Evolutionary conservation across 2,888 invertebrate genomes (phyloP), one percentile per base, ranked within the genome.

Genomic region (Rhagophthalmus giganteus): DNA sequence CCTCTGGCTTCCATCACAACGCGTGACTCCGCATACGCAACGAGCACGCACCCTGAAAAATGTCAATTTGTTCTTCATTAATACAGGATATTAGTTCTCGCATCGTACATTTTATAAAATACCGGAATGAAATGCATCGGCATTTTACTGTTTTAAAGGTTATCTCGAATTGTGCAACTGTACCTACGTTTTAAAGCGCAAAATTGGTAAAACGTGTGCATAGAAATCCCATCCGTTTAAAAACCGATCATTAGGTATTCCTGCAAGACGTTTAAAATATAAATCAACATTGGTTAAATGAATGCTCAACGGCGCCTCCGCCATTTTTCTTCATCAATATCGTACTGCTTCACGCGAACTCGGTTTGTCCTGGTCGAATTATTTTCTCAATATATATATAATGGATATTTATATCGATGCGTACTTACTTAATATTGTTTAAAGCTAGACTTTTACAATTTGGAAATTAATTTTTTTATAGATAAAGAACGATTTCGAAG

Each of bases 31-130:
- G 74, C 74, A 74, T 74, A 74, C 71, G 67, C 69, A 74, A 72
- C 70, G 67, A 70, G 73, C 74, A 73, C 73, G 73, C 70, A 71
- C 72, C 72, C 72, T 67, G 71, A 74, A 74, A 74, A 74, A 74
- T 74, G 74, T 74, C 73, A 73, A 74, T 74, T 74, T 74, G 73
- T 74, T 73, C 74, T 72, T 74, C 73, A 74, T 74, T 74, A 74
- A 74, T 74, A 69, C 68, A 58, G 62, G 69, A 71, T 74, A 74
- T 74, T 74, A 73, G 69, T 70, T 69, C 64, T 65, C 69, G 60
- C 60, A 62, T 57, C 68, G 65, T 73, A 72, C 72, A 72, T 73
- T 69, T 61, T 41, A 44, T 33, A 33, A 48, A 49, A 51, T 52
- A 32, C 41, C 46, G 8, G 27, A 40, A 40, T 39, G 39, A 44